Percentiles rank a stretch among this genome's conserved stretches.
Evolutionary conservation across 2,113 vertebrate genomes (phyloP).

Genomic region (Engraulis encrasicolus): DNA sequence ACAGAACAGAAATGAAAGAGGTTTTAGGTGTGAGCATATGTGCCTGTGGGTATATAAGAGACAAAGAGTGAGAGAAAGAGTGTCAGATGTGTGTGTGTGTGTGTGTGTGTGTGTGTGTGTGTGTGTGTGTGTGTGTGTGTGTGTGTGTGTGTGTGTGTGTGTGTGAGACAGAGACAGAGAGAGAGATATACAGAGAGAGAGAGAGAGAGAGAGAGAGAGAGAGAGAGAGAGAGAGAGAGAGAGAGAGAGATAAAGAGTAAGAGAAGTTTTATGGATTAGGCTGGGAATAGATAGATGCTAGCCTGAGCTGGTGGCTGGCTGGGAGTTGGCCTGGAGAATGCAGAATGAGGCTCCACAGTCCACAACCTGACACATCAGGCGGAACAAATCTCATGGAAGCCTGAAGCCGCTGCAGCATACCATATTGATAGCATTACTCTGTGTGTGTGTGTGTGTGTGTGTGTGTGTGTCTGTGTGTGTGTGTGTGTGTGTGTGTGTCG

Average conservation of each 20-base stretch:
- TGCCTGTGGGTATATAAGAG: too few species aligned
- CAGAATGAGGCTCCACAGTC: neutral
- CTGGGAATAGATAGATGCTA: neutral
- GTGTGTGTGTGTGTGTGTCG: neutral
- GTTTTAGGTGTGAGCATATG: too few species aligned
- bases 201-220: neutral
- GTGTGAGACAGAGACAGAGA: neutral
- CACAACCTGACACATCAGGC: too few species aligned
- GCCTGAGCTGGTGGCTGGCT: neutral
- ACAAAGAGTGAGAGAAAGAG: too few species aligned
- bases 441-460: neutral
- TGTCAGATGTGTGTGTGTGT: too few species aligned
- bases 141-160: neutral
- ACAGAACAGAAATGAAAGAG: too few species aligned
- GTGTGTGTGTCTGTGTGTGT: neutral
- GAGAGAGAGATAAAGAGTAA: too few species aligned
- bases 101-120: too few species aligned
- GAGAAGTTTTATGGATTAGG: neutral
- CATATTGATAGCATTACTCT: too few species aligned
- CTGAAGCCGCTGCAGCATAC: neutral
- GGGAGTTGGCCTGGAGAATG: too few species aligned
- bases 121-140: conserved; percentile 13
- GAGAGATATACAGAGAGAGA: too few species aligned
- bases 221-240: neutral
- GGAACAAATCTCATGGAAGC: neutral